phyloP scores from a whole-genome alignment of 2,888 invertebrate species.

The Lasioglossum vierecki region DNA sequence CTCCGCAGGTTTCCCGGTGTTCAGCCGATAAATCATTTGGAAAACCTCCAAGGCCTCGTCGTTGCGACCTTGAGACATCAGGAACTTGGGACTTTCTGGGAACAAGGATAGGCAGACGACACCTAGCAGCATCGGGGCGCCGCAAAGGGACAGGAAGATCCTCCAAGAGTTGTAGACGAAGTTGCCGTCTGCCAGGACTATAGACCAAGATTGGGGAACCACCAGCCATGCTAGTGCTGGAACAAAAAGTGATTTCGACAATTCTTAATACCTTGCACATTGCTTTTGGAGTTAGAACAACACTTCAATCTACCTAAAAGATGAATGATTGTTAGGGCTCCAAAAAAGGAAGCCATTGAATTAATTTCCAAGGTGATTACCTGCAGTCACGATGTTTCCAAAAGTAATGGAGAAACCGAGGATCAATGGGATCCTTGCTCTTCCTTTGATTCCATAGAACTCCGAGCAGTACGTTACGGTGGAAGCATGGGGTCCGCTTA shows the following conservation, averaged over 20 bases:
- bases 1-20: conserved; percentile 87
- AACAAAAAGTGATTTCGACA: background rate
- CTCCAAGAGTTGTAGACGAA: conserved; percentile 85
- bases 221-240: conserved; percentile 89
- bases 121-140: conserved; percentile 88
- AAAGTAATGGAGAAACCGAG: conserved; percentile 86
- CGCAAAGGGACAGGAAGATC: conserved; percentile 83
- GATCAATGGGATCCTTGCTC: conserved; percentile 88
- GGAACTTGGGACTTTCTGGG: conserved; percentile 92
- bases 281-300: background rate
- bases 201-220: conserved; percentile 87
- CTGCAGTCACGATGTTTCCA: conserved; percentile 85
- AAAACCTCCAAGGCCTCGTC: conserved; percentile 88
- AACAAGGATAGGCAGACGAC: conserved; percentile 87
- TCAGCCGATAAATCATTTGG: conserved; percentile 87
- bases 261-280: background rate
- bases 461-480: conserved; percentile 90
- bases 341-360: background rate
- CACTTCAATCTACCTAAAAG: background rate
- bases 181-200: conserved; percentile 82
- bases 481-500: conserved; percentile 90
- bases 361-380: conserved; percentile 61
- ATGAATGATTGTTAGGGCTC: background rate
- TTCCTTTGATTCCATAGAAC: conserved; percentile 87
- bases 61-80: conserved; percentile 89